These are phyloP conservation scores for Microchirus variegatus DNA, from an alignment of 2,797 vertebrate species.

Conservation along the genomic window DNA sequence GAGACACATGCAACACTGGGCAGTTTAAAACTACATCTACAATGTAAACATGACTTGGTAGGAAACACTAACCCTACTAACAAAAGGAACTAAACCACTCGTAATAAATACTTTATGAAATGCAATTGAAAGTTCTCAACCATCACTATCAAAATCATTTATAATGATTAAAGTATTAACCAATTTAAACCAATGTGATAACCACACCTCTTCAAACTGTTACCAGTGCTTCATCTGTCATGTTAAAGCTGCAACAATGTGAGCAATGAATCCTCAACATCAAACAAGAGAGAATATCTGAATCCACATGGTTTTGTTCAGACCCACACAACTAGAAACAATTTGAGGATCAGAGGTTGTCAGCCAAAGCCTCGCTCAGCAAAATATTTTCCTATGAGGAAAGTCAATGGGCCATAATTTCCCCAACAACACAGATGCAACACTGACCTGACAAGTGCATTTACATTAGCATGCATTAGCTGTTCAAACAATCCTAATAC, in stretches of 20 bases:
- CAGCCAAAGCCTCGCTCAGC: neutral
- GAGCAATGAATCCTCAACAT: too few relatives aligned
- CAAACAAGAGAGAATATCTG: neutral
- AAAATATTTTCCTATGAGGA: neutral
- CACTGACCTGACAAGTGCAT: conserved; percentile 13
- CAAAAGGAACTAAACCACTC: too few relatives aligned
- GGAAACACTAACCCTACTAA: too few relatives aligned
- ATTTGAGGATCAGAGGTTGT: neutral
- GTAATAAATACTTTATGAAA: too few relatives aligned
- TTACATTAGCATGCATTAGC: conserved; percentile 1
- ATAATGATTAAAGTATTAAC: neutral
- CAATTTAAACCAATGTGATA: neutral
- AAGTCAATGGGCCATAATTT: conserved; percentile 14
- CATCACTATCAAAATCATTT: neutral
- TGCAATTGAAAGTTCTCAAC: neutral
- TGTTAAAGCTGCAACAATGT: neutral
- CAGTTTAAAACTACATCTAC: too few relatives aligned
- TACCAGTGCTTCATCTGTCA: neutral
- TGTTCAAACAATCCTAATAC: conserved; percentile 1
- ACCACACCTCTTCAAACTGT: neutral
- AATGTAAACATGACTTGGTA: too few relatives aligned
- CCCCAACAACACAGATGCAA: neutral
- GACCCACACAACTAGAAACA: conserved; percentile 13
- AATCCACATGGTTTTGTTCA: conserved; percentile 3
- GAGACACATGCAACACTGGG: too few relatives aligned